Evolutionary conservation across 2,888 invertebrate species (phyloP), one percentile per base, ranked within the genome.

Genomic region (Artemia sinica): DNA sequence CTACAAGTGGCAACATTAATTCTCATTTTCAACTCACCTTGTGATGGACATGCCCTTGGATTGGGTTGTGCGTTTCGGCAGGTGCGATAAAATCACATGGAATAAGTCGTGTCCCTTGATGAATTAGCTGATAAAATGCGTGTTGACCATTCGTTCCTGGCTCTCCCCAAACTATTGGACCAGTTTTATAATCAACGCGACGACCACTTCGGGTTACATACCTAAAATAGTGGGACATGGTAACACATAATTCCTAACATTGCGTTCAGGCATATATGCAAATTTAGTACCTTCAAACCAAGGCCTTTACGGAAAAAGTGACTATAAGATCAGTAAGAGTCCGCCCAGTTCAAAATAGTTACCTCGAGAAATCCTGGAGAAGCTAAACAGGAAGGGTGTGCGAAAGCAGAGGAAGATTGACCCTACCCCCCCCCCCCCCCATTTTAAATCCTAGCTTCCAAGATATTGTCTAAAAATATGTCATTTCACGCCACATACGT

Each of bases 101-200:
- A 75, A 98, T 91, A 73, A 96, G 79, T 72, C 92, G 83, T 28
- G 86, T 87, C 74, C 84, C 94, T 81, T 98, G 98, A 79, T 98
- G 98, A 73, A 98, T 91, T 66, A 98, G 84, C 79, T 99, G 98
- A 80, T 98, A 98, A 82, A 99, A 98, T 70, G 98, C 98, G 80
- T 99, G 98, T 76, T 98, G 98, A 0, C 98, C 98, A 79, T 98
- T 98, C 65, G 98, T 98, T 28, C 98, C 98, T 0, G 98, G 96
- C 79, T 98, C 97, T 69, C 98, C 98, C 94, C 94, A 95, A 68
- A 91, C 88, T 72, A 92, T 87, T 69, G 91, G 91, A 0, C 91
- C 86, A 0, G 86, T 86, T 68, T 77, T 77, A 77, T 84, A 86
- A 74, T 82, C 78, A 69, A 83, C 84, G 41, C 73, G 79, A 70